phyloP scores from a whole-genome alignment of 2,113 vertebrate genomes.

The Limanda limanda region DNA sequence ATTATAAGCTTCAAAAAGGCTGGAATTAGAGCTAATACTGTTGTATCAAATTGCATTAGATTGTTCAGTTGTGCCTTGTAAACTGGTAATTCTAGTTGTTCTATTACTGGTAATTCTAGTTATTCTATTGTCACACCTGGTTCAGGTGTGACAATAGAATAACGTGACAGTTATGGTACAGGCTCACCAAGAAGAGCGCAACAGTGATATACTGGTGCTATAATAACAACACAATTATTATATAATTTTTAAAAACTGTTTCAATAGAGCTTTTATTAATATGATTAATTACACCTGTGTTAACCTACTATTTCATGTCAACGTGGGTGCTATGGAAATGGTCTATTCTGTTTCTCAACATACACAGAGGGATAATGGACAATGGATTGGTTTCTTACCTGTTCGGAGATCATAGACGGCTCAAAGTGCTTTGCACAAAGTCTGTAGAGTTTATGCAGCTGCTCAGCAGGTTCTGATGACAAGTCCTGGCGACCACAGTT shows the following conservation, averaged over 20 bases:
- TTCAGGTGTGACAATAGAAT: neutral
- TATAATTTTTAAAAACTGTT: no score
- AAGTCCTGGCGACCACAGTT: slow-evolving; percentile 94
- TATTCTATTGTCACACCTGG: no score
- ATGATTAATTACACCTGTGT: no score
- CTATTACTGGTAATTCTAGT: neutral
- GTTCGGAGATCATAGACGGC: slow-evolving; percentile 90
- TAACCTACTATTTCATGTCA: no score
- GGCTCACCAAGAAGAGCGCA: neutral
- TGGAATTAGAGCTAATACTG: neutral
- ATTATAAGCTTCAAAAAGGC: neutral
- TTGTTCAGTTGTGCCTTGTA: neutral
- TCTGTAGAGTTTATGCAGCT: slow-evolving; percentile 92
- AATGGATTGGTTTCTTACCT: slow-evolving; percentile 82
- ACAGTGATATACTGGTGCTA: neutral
- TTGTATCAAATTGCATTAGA: neutral
- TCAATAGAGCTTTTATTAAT: neutral
- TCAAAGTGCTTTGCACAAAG: slow-evolving; percentile 97
- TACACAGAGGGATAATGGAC: neutral
- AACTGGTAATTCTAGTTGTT: neutral
- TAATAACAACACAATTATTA: no score
- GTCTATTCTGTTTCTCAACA: no score
- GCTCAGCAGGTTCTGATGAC: slow-evolving; percentile 91
- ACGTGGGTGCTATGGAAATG: no score
- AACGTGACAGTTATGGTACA: neutral